Evolutionary conservation across 2,888 invertebrate species (phyloP), one percentile per base, ranked within the genome.

Genomic region (Leptinotarsa haldemani): DNA sequence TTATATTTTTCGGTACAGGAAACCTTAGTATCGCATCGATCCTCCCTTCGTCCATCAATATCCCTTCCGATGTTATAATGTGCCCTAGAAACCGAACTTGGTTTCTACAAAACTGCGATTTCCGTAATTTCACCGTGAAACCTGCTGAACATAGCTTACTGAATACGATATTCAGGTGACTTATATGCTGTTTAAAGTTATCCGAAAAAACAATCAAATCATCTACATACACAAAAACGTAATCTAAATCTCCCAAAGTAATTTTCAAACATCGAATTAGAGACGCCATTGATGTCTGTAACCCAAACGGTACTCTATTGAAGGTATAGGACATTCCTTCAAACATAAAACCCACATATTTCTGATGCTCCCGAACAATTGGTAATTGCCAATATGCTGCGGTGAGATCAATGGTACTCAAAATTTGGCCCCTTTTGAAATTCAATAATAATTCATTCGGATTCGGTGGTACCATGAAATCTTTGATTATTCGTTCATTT

Each of bases 361-460:
- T 71, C 15, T 61, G 56, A 40, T 65, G 46, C 15, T 20, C 46
- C n/a, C 25, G 16, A 16, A 61, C 61, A 9, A 71, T 53, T 13
- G 56, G 65, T 47, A 70, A 40, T 65, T 71, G 53, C 70, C 65
- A 71, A 53, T 71, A 65, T 3, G 70, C 64, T 13, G 46, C n/a
- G 30, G 70, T 65, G 12, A 65, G 53, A 50, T 70, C 65, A 15
- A 70, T 20, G 2, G 65, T 71, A 46, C 65, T 71, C 40, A 65
- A 1, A 47, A 71, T 65, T 56, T 30, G 70, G 3, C 53, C 65
- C 16, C 47, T n/a, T 53, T 71, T 65, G 46, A 65, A 65, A 65
- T 56, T 71, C 4, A 71, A 20, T n/a, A 71, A 52, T n/a, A 56
- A 40, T 48, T 70, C 70, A 18, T 65, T 15, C 20, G 46, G 46